Evolutionary conservation across 2,888 invertebrate genomes (phyloP), one percentile per base, ranked within the genome.

Genomic region (Globia sparganii): DNA sequence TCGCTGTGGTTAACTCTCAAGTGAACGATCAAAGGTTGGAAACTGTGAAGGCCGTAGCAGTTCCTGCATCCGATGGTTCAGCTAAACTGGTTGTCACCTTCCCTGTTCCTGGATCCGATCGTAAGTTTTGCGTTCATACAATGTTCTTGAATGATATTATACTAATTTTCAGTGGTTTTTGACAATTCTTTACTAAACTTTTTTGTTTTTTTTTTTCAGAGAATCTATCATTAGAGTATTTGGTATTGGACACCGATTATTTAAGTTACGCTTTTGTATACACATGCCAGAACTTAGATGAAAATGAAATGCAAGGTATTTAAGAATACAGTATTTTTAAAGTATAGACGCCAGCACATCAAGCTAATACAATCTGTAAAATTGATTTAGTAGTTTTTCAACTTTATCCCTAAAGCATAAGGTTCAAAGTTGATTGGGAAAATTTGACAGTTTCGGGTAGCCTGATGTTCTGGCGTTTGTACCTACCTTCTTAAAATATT

Each of bases 171-270:
- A 59, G 13, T 49, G 4, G 8, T n/a, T 53, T 53, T 56, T 37
- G 11, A 6, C 6, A 34, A 40, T 31, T 49, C 3, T 13, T 73
- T 2, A n/a, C 25, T 2, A n/a, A n/a, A 34, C 0, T 25, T 59
- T 11, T 71, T 5, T n/a, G n/a, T n/a, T 8, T 21, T 56, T 43
- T 59, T 68, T 53, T 94, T 93, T 74, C 91, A 95, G 95, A 82
- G 87, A 78, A 90, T 93, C 93, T 85, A 0, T 91, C 91, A 0
- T 80, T 84, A 0, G 91, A 93, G 59, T 96, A 98, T 90, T 98
- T 97, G 97, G 94, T 98, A 1, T 88, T 98, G 49, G 97, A 95
- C 25, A 98, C 98, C 0, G 98, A 98, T 91, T 98, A 98, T 90
- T 91, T 86, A 0, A 95, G 94, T 73, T 98, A 97, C 85, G 95